Evolutionary conservation across 2,113 vertebrate genomes (phyloP).

Genomic region (Sphyrna mokarran): DNA sequence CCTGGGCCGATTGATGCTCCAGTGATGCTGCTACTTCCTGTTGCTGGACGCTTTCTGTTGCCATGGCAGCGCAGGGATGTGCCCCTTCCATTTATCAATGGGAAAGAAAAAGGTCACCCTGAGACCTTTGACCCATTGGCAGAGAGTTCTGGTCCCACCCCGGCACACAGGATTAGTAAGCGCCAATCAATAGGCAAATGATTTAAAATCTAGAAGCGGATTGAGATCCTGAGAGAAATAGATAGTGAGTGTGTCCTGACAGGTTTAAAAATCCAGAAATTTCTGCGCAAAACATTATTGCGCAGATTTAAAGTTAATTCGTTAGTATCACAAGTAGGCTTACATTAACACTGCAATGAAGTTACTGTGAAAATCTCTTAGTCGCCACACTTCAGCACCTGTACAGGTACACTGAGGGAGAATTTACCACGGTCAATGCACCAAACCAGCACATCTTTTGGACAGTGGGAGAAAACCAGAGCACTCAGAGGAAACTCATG

Average conservation of each 20-base stretch:
- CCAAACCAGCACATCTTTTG: too few species aligned
- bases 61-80: not conserved
- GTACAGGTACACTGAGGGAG: too few species aligned
- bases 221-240: not conserved
- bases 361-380: too few species aligned
- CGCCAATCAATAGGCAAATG: not conserved
- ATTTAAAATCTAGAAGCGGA: not conserved
- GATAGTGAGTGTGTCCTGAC: not conserved
- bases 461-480: too few species aligned
- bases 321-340: too few species aligned
- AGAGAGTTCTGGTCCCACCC: not conserved
- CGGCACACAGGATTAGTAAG: not conserved
- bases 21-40: not conserved
- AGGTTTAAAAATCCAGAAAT: not conserved
- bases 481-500: too few species aligned
- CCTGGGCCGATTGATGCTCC: not conserved
- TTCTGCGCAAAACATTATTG: not conserved
- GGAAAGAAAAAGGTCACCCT: too few species aligned
- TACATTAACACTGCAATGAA: too few species aligned
- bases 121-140: not conserved
- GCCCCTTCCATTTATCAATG: not conserved
- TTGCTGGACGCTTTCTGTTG: not conserved
- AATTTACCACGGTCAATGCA: too few species aligned
- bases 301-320: not conserved
- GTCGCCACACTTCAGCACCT: too few species aligned